Evolutionary conservation across 2,888 invertebrate genomes (phyloP).

Genomic region (Chymomyza fuscimana): DNA sequence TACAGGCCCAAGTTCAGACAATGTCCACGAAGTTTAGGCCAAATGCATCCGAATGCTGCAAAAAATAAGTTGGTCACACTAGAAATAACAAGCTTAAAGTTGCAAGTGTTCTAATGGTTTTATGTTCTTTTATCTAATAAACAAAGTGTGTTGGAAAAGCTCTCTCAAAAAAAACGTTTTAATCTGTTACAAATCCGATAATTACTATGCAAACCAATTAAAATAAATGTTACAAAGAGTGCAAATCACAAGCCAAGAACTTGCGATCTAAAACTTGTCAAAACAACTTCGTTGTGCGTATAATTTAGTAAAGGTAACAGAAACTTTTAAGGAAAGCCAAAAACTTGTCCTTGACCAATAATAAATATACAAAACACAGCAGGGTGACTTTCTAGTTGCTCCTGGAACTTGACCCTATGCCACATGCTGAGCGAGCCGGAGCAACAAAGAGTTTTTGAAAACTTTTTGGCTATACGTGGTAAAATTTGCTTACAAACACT

Average conservation of each 20-base stretch:
- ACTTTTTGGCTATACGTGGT: not conserved
- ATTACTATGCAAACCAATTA: not conserved
- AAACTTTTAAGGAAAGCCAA: not conserved
- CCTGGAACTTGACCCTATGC: not conserved
- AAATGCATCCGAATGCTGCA: no score
- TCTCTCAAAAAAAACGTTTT: no score
- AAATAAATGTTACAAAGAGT: not conserved
- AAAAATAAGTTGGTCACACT: no score
- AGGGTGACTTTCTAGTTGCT: not conserved
- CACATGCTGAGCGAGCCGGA: not conserved
- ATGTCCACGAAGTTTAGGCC: no score
- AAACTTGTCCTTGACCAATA: not conserved
- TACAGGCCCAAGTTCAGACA: no score
- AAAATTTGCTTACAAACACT: not conserved
- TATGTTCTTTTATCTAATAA: no score
- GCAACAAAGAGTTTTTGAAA: not conserved
- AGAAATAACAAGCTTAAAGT: no score
- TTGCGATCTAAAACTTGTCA: not conserved
- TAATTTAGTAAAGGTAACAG: not conserved
- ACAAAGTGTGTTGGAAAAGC: no score
- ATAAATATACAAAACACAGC: not conserved
- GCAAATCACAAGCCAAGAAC: not conserved
- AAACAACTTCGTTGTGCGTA: not conserved
- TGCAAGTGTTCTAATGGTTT: no score
- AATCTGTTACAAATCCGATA: not conserved